Evolutionary conservation across 2,113 vertebrate species (phyloP).

Genomic region (Pipa parva): DNA sequence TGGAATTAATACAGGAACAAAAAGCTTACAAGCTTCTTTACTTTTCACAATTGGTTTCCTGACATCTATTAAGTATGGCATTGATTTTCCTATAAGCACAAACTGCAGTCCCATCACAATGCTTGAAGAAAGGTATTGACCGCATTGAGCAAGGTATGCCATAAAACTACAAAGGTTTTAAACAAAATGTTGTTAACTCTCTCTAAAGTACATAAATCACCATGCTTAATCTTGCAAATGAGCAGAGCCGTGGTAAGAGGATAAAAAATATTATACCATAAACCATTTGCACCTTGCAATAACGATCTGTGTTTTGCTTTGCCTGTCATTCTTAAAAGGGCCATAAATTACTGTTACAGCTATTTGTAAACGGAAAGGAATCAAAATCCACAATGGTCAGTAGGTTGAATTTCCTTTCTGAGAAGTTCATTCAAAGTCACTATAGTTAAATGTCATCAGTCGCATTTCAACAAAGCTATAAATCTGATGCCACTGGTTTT

Average conservation of each 20-base stretch:
- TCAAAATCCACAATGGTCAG: slow-evolving; percentile 24
- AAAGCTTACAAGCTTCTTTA: slow-evolving; percentile 40
- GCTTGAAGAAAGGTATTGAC: slow-evolving; percentile 59
- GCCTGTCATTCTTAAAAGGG: slow-evolving; percentile 53
- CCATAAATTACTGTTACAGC: slow-evolving; percentile 63
- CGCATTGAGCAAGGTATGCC: slow-evolving; percentile 63
- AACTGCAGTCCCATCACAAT: slow-evolving; percentile 52
- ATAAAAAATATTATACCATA: slow-evolving; percentile 58
- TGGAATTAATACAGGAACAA: slow-evolving; percentile 47
- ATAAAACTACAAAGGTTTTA: slow-evolving; percentile 63
- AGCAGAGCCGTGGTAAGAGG: slow-evolving; percentile 62
- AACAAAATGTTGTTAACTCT: slow-evolving; percentile 67
- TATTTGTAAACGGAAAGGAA: slow-evolving; percentile 52
- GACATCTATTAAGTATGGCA: slow-evolving; percentile 64
- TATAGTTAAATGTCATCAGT: slow-evolving; percentile 49
- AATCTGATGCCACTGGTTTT: slow-evolving; percentile 61
- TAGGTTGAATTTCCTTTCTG: slow-evolving; percentile 46
- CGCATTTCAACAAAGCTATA: slow-evolving; percentile 46
- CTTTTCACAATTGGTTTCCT: slow-evolving; percentile 53
- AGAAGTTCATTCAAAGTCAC: slow-evolving; percentile 73
- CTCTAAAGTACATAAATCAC: slow-evolving; percentile 64
- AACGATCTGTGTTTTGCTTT: slow-evolving; percentile 49
- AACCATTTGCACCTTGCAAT: slow-evolving; percentile 63
- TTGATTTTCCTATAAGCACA: slow-evolving; percentile 68
- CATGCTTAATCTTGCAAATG: slow-evolving; percentile 61